Conservation (phyloP, 2,888 invertebrate species). For the Pachydiplax longipennis region DNA sequence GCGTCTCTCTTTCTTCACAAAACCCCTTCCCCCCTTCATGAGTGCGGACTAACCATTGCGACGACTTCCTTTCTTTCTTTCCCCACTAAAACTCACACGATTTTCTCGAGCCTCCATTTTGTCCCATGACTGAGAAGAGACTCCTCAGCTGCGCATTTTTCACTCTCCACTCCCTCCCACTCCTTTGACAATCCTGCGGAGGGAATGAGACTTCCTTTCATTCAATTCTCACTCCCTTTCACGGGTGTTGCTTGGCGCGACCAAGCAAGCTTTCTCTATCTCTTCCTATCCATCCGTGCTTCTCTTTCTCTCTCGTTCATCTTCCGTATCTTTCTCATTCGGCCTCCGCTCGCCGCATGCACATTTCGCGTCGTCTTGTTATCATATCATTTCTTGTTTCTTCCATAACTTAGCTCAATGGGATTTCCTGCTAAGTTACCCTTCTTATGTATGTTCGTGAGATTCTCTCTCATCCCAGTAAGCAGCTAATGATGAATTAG, state of each 20-base stretch:
- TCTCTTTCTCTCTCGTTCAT: background rate
- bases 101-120: constrained; percentile 33
- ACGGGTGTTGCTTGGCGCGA: background rate
- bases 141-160: constrained; percentile 14
- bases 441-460: background rate
- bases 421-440: background rate
- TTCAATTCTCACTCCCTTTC: constrained; percentile 17
- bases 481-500: background rate
- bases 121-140: background rate
- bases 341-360: background rate
- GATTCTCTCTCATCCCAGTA: background rate
- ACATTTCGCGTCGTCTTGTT: background rate
- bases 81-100: constrained; percentile 5
- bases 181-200: background rate
- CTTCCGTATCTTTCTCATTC: background rate
- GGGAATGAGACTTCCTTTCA: constrained; percentile 44
- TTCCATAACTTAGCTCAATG: background rate
- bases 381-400: background rate
- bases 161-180: background rate
- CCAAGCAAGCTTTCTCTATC: background rate
- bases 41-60: background rate
- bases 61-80: constrained; percentile 36
- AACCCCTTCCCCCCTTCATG: background rate
- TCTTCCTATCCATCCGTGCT: background rate
- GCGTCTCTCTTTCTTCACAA: background rate